Percentiles rank a stretch among this genome's conserved stretches.
Evolutionary conservation across 2,113 vertebrate species (phyloP).

Genomic region (Crocuta crocuta): DNA sequence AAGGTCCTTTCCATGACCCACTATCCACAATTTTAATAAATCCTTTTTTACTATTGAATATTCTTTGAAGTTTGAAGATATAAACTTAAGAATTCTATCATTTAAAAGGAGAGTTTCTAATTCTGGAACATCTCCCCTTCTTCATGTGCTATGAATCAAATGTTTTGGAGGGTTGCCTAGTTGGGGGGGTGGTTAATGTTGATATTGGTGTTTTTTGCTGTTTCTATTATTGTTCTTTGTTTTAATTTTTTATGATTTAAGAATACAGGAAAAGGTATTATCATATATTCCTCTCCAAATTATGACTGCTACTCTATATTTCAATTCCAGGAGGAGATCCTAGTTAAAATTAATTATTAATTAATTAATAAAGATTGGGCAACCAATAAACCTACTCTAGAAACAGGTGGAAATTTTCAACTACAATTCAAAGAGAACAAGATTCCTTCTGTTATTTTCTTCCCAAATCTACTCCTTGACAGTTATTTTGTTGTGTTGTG

Average conservation of each 20-base stretch:
- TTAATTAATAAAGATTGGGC: neutral
- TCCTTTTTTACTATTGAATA: neutral
- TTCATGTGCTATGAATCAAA: neutral
- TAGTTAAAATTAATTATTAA: neutral
- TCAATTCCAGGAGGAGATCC: neutral
- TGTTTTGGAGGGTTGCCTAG: neutral
- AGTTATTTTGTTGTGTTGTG: neutral
- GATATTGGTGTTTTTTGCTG: neutral
- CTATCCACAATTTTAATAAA: conserved; percentile 33
- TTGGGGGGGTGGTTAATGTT: neutral
- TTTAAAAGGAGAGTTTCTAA: neutral
- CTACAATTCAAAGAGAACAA: neutral
- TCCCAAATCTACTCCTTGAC: neutral
- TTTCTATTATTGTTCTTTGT: neutral
- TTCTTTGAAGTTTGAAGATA: conserved; percentile 27
- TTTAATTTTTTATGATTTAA: conserved; percentile 18
- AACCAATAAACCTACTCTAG: neutral
- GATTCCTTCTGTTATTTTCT: neutral
- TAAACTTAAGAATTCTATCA: neutral
- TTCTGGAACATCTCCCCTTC: neutral
- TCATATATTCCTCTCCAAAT: neutral
- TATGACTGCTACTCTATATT: conserved; percentile 9
- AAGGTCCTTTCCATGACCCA: neutral
- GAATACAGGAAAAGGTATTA: neutral
- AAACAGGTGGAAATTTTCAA: neutral